Conservation (phyloP, 1,140 invertebrate species). For the Microvelia longipes region DNA sequence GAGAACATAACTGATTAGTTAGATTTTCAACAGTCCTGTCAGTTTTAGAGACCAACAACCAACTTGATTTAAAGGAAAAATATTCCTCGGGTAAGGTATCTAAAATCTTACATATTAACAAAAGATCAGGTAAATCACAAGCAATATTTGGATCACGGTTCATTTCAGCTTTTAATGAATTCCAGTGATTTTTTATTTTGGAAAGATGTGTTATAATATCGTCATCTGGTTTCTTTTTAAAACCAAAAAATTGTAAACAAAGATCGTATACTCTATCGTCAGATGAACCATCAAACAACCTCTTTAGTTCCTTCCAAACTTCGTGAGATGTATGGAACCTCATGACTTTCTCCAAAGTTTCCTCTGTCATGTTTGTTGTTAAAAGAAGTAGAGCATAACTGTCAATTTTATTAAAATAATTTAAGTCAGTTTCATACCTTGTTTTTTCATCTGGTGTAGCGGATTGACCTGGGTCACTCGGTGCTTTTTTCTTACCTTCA, state of each 20-base stretch:
- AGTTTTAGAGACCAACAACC: background rate
- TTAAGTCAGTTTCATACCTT: background rate
- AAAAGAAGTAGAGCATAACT: background rate
- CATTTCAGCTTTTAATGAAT: background rate
- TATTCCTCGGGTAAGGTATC: conserved; percentile 1
- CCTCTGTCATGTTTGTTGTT: background rate
- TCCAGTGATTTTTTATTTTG: background rate
- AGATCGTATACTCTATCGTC: background rate
- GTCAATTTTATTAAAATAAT: background rate
- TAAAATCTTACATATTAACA: background rate
- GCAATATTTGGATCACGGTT: background rate
- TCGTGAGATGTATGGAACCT: background rate
- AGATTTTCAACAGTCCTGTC: background rate
- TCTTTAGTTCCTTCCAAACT: background rate
- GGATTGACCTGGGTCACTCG: background rate
- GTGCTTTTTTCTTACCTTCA: background rate
- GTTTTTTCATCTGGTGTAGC: background rate
- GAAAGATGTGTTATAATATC: background rate
- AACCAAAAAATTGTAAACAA: background rate
- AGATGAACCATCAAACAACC: background rate
- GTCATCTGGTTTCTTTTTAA: background rate
- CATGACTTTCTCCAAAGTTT: background rate
- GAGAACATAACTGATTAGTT: background rate
- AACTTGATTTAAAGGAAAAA: background rate
- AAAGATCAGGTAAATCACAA: background rate